Conservation (phyloP, 2,113 vertebrate genomes). For the Rhea americana region DNA sequence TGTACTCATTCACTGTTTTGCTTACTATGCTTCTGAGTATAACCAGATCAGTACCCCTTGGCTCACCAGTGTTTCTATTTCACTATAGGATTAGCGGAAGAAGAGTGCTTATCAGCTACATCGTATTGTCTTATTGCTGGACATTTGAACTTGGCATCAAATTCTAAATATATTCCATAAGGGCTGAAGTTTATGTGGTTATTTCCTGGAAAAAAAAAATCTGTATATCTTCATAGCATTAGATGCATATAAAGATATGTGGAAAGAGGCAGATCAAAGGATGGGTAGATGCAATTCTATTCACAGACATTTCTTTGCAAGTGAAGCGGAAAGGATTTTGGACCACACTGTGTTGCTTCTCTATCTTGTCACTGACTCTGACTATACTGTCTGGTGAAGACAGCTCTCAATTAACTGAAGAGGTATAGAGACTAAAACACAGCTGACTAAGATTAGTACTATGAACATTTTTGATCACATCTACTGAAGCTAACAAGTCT, state of each 20-base stretch:
- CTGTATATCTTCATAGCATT: fast-evolving
- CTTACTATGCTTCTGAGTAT: background rate
- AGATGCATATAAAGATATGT: background rate
- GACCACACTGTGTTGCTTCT: background rate
- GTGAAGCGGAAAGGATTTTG: background rate
- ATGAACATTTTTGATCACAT: background rate
- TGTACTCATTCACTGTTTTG: background rate
- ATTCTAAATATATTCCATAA: background rate
- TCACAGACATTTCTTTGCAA: background rate
- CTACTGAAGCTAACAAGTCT: background rate
- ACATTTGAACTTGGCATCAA: background rate
- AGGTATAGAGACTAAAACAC: background rate
- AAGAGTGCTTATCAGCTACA: background rate
- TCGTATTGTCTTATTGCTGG: background rate
- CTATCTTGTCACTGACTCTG: background rate
- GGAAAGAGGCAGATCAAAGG: background rate
- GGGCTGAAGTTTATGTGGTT: background rate
- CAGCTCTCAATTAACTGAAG: background rate
- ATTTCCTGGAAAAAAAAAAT: background rate
- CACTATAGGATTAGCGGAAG: background rate
- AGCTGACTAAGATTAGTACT: background rate
- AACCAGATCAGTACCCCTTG: background rate
- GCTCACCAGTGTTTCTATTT: background rate
- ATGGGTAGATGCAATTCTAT: background rate
- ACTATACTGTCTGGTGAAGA: background rate